Base-by-base conservation (phyloP, 1,140 invertebrate species). In the Brachionus rotundiformis region DNA sequence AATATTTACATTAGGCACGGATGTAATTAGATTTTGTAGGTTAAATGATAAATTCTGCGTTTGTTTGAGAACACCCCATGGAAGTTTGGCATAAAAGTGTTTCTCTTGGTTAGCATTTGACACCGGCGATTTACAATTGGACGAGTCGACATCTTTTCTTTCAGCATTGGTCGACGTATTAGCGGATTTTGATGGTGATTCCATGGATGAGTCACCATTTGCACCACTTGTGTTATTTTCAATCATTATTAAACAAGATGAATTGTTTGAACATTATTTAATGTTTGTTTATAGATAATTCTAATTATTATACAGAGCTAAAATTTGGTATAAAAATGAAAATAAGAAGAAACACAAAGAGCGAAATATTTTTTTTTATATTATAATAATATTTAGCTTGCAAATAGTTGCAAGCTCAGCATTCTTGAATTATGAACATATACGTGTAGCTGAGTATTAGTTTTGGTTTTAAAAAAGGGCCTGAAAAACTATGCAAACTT, bases 101-200 rank as follows among this genome's bases (percentile, higher is more conserved):
- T 73, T 73, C 19, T 68, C 63, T 68, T 36, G 63, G 10, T 7
- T 68, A 3, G 36, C 47, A 19, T 10, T 54, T 54, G n/a, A 16
- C 47, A 54, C 47, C 47, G 47, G 47, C 10, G 47, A 54, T 54
- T 54, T 54, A 54, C 47, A 54, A 10, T 7, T 19, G 47, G n/a
- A 19, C 2, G 47, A 54, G 8, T 54, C 47, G 47, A 16, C 10
- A 0, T 33, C 33, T 19, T 19, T 68, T 8, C 11, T 68, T 31
- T 68, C 63, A 1, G 10, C 36, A 68, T 68, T 68, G n/a, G 29
- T 68, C 16, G 63, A 68, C 19, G 63, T 68, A 19, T 68, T 68
- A 68, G 63, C 63, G 63, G 63, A 68, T 33, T 68, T 68, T 5
- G 33, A 68, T 68, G 63, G n/a, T 68, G 63, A 68, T 36, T 68